Evolutionary conservation across 2,797 vertebrate species (phyloP).

Genomic region (Gila robusta): DNA sequence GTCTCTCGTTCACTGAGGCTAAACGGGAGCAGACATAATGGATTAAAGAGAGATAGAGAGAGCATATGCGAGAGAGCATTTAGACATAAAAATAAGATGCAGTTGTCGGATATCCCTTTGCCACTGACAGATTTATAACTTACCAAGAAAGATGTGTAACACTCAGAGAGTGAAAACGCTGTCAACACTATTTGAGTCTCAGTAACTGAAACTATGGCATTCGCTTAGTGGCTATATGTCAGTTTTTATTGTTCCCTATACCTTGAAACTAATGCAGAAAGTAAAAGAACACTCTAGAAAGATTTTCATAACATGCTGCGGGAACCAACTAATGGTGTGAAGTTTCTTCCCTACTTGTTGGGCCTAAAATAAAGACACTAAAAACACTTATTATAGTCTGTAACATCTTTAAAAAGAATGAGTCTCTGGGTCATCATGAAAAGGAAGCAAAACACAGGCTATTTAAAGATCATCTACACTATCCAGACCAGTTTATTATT

Average conservation of each 20-base stretch:
- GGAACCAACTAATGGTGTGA: neutral
- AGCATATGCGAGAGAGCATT: neutral
- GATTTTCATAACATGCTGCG: neutral
- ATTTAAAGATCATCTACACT: neutral
- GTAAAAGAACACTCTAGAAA: neutral
- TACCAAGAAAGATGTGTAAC: neutral
- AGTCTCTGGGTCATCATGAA: constrained; percentile 35
- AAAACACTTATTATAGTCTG: constrained; percentile 21
- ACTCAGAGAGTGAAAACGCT: constrained; percentile 3
- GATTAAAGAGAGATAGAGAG: constrained; percentile 9
- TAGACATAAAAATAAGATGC: constrained; percentile 27
- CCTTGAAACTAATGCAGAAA: neutral
- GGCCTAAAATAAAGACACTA: constrained; percentile 33
- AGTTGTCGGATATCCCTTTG: constrained; percentile 23
- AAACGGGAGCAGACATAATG: constrained; percentile 4
- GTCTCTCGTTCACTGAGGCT: neutral
- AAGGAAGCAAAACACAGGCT: constrained; percentile 27
- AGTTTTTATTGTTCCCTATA: neutral
- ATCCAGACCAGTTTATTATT: neutral
- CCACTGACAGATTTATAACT: constrained; percentile 43
- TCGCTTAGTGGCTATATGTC: neutral
- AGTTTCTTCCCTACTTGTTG: constrained; percentile 1
- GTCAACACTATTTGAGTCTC: constrained; percentile 25
- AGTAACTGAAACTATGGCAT: constrained; percentile 7
- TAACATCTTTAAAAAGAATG: constrained; percentile 28